Evolutionary conservation across 2,113 vertebrate species (phyloP).

Genomic region (Lampris megalopsis): DNA sequence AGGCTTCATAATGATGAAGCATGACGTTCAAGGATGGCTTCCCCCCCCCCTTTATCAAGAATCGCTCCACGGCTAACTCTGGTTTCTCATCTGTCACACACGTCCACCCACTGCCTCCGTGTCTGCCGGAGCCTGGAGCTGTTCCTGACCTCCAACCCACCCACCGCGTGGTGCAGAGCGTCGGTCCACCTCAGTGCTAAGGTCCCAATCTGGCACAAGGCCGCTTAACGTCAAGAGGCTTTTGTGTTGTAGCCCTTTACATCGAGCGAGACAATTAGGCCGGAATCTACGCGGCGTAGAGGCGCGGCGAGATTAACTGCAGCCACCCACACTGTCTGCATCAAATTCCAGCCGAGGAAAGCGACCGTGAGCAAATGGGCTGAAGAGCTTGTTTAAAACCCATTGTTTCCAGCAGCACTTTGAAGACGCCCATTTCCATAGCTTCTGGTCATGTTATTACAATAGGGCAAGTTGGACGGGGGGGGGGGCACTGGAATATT

Average conservation of each 20-base stretch:
- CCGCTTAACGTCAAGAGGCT: conserved; percentile 51
- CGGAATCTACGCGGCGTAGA: conserved; percentile 48
- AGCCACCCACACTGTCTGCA: conserved; percentile 53
- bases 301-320: conserved; percentile 31
- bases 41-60: conserved; percentile 30
- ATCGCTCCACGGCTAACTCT: conserved; percentile 53
- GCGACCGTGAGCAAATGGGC: conserved; percentile 8
- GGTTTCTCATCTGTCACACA: conserved; percentile 22
- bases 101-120: conserved; percentile 40
- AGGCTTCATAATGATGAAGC: conserved; percentile 51
- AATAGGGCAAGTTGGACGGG: no score
- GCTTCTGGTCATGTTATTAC: conserved; percentile 25
- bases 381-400: conserved; percentile 9
- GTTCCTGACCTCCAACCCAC: conserved; percentile 32
- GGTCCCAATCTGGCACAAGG: conserved; percentile 57
- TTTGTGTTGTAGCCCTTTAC: conserved; percentile 39
- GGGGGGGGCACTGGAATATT: no score
- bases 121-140: conserved; percentile 30
- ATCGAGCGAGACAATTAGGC: conserved; percentile 63
- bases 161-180: conserved; percentile 22
- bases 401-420: conserved; percentile 24
- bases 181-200: conserved; percentile 47
- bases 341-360: conserved; percentile 56
- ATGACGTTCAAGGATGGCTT: conserved; percentile 38
- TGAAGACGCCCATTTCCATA: conserved; percentile 34